These are phyloP conservation scores for Megalopta genalis DNA, from an alignment of 1,140 invertebrate genomes.

Conservation along the genomic window DNA sequence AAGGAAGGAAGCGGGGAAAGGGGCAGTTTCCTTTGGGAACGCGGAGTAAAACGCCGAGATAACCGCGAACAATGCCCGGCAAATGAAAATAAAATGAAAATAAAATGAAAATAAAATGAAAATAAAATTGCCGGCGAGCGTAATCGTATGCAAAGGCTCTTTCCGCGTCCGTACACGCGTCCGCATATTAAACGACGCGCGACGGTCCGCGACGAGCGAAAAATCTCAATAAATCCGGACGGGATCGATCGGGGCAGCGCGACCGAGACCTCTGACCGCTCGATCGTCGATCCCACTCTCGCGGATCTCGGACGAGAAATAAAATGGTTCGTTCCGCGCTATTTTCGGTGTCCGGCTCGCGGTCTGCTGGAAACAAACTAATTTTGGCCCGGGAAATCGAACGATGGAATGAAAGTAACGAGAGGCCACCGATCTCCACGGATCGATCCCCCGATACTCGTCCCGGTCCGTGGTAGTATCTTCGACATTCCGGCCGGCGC, in stretches of 20 bases:
- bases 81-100: slow-evolving; percentile 59
- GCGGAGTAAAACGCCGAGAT: too few relatives aligned
- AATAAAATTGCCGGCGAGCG: slow-evolving; percentile 33
- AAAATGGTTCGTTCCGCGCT: neutral
- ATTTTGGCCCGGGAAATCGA: slow-evolving; percentile 1
- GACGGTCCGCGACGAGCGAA: neutral
- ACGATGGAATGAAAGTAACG: neutral
- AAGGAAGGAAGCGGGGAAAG: too few relatives aligned
- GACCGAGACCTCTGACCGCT: too few relatives aligned
- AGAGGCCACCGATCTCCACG: neutral
- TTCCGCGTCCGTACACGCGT: neutral
- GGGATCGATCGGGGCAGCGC: too few relatives aligned
- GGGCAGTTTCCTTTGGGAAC: neutral
- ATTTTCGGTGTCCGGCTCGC: neutral
- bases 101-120: slow-evolving; percentile 57
- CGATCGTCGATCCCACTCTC: neutral
- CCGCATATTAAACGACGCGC: slow-evolving; percentile 23
- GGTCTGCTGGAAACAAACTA: neutral
- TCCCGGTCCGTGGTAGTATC: too few relatives aligned
- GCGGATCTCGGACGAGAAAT: too few relatives aligned
- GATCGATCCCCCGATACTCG: too few relatives aligned
- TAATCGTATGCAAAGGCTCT: slow-evolving; percentile 50
- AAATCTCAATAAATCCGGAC: slow-evolving; percentile 27
- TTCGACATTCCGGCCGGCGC: too few relatives aligned
- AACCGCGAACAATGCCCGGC: slow-evolving; percentile 58